phyloP scores from a whole-genome alignment of 1,140 invertebrate species.

The Idris sp. region DNA sequence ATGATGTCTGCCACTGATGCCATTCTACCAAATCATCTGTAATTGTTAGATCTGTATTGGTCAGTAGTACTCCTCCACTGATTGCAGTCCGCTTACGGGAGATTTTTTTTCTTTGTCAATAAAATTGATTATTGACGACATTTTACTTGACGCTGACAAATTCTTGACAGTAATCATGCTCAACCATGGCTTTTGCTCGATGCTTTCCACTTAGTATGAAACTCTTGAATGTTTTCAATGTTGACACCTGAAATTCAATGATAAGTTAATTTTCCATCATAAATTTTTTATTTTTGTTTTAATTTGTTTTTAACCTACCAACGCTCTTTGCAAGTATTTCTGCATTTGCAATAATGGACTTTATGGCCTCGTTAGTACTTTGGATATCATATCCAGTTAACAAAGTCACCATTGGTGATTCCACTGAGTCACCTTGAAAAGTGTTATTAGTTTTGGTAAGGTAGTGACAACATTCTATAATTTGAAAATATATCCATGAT shows the following conservation, averaged over 20 bases:
- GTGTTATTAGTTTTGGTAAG: conserved; percentile 80
- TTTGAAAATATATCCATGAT: conserved; percentile 83
- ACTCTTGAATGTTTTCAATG: conserved; percentile 82
- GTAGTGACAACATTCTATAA: conserved; percentile 85
- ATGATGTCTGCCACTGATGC: conserved; percentile 11
- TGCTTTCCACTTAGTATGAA: conserved; percentile 84
- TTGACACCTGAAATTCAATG: conserved; percentile 78
- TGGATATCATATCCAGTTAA: conserved; percentile 78
- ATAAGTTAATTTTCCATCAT: too few relatives aligned
- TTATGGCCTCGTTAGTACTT: conserved; percentile 61
- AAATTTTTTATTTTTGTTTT: too few relatives aligned
- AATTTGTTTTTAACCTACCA: conserved; percentile 69
- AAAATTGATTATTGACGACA: conserved; percentile 29
- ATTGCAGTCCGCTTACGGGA: conserved; percentile 2
- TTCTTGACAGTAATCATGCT: conserved; percentile 65
- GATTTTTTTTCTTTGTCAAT: conserved; percentile 23
- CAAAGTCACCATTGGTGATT: conserved; percentile 80
- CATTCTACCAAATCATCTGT: conserved; percentile 27
- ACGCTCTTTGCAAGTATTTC: conserved; percentile 80
- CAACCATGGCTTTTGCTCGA: conserved; percentile 83
- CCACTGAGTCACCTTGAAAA: conserved; percentile 72
- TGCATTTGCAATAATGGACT: conserved; percentile 71
- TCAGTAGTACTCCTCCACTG: conserved; percentile 9
- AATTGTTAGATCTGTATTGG: conserved; percentile 24
- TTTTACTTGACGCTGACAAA: conserved; percentile 27